Evolutionary conservation across 2,797 vertebrate species (phyloP).

Genomic region (Falco biarmicus): DNA sequence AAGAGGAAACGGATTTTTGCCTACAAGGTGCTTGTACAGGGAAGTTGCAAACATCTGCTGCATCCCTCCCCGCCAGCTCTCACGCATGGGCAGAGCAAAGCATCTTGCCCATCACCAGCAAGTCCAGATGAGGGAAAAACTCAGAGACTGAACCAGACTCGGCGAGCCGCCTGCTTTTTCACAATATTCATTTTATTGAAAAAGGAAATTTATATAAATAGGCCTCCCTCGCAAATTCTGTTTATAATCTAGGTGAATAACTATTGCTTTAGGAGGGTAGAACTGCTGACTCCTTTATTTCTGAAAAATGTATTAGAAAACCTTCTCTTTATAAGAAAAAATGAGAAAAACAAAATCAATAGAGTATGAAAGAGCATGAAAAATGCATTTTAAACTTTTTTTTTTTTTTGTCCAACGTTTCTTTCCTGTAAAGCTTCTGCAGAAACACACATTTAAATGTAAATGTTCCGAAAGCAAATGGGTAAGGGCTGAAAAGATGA

Average conservation of each 20-base stretch:
- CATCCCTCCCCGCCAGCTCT: accelerated
- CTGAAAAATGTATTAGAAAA: slow-evolving; percentile 63
- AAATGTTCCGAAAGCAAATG: slow-evolving; percentile 62
- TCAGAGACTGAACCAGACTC: accelerated
- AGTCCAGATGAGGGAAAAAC: background rate
- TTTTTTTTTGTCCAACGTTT: slow-evolving; percentile 20
- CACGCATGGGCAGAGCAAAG: accelerated
- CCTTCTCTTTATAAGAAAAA: slow-evolving; percentile 76
- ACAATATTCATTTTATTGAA: background rate
- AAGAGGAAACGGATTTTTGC: background rate
- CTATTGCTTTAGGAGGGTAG: slow-evolving; percentile 59
- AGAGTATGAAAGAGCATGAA: slow-evolving; percentile 76
- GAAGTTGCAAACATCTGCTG: accelerated
- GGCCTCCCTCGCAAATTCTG: slow-evolving; percentile 27
- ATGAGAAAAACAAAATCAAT: slow-evolving; percentile 76
- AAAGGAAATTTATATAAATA: slow-evolving; percentile 45
- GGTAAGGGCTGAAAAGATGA: background rate
- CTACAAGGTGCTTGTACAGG: background rate
- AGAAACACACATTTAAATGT: slow-evolving; percentile 71
- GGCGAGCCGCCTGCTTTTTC: background rate
- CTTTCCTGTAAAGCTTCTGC: slow-evolving; percentile 68
- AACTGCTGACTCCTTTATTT: slow-evolving; percentile 63
- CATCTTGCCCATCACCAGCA: accelerated
- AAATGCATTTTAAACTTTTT: slow-evolving; percentile 77
- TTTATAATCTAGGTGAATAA: slow-evolving; percentile 60